Evolutionary conservation across 2,888 invertebrate genomes (phyloP).

Genomic region (Pemphredon lugubris): DNA sequence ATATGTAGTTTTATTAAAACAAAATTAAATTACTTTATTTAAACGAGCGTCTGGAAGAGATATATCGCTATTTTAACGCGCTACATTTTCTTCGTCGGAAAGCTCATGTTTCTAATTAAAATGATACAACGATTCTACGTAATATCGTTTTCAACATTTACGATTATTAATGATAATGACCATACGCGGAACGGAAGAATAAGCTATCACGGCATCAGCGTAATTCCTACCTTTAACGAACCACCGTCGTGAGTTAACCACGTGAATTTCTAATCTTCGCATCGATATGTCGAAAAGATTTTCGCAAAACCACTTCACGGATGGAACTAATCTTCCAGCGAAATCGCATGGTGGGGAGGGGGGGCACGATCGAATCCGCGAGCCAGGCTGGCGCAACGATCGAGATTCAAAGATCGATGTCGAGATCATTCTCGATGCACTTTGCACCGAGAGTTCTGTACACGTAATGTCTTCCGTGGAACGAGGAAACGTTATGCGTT

Average conservation of each 20-base stretch:
- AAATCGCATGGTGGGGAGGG: constrained; percentile 18
- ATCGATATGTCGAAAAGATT: constrained; percentile 24
- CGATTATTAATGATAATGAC: too few species aligned
- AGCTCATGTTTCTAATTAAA: too few species aligned
- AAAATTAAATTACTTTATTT: too few species aligned
- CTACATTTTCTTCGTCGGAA: too few species aligned
- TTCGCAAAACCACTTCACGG: not conserved
- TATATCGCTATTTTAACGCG: too few species aligned
- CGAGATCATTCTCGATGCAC: constrained; percentile 41
- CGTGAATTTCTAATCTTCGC: constrained; percentile 31
- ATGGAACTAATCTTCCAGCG: constrained; percentile 20
- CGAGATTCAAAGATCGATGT: constrained; percentile 28
- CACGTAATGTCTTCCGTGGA: constrained; percentile 67
- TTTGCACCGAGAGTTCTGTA: constrained; percentile 13
- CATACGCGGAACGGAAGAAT: too few species aligned
- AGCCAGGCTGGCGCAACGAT: constrained; percentile 21
- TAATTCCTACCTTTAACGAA: constrained; percentile 40
- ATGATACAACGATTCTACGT: too few species aligned
- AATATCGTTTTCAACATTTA: too few species aligned
- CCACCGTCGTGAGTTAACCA: too few species aligned
- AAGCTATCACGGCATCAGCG: too few species aligned
- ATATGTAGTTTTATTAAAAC: too few species aligned
- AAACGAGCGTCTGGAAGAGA: too few species aligned
- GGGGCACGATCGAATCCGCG: constrained; percentile 20
- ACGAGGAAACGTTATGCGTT: constrained; percentile 70